Conservation (phyloP, 2,888 invertebrate species). For the Scaptomyza polygonia region DNA sequence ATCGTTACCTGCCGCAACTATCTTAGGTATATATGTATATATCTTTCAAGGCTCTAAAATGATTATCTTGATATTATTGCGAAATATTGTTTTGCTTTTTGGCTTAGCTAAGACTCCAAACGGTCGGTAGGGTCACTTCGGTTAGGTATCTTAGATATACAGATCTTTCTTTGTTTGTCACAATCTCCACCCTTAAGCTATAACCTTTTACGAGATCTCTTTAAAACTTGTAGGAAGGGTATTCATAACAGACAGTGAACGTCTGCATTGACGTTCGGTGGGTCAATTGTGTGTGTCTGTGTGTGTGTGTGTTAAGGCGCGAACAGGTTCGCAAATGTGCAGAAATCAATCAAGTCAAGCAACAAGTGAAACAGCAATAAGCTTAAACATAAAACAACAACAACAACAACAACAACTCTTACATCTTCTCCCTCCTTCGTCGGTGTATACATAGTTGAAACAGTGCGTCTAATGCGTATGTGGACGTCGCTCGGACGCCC, state of each 20-base stretch:
- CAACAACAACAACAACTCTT: conserved; percentile 16
- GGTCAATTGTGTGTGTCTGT: conserved; percentile 29
- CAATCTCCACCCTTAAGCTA: background rate
- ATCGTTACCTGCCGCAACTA: too few relatives aligned
- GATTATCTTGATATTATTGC: too few relatives aligned
- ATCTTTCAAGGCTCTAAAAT: too few relatives aligned
- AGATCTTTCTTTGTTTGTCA: background rate
- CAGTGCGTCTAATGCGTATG: conserved; percentile 49
- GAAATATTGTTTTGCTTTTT: background rate
- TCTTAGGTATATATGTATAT: too few relatives aligned
- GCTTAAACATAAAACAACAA: conserved; percentile 14
- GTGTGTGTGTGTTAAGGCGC: conserved; percentile 48
- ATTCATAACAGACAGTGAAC: background rate
- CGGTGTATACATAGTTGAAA: conserved; percentile 10
- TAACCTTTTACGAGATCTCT: background rate
- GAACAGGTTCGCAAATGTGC: conserved; percentile 59
- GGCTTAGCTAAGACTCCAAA: background rate
- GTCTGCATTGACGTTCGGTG: conserved; percentile 14
- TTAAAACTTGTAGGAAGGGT: background rate
- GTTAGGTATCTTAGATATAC: background rate
- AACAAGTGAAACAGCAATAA: conserved; percentile 10
- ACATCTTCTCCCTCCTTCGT: background rate
- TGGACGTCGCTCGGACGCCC: conserved; percentile 30
- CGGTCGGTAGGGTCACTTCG: background rate
- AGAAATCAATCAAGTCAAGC: conserved; percentile 47